Evolutionary conservation across 2,888 invertebrate species (phyloP), one percentile per base, ranked within the genome.

Genomic region (Zygaena filipendulae): DNA sequence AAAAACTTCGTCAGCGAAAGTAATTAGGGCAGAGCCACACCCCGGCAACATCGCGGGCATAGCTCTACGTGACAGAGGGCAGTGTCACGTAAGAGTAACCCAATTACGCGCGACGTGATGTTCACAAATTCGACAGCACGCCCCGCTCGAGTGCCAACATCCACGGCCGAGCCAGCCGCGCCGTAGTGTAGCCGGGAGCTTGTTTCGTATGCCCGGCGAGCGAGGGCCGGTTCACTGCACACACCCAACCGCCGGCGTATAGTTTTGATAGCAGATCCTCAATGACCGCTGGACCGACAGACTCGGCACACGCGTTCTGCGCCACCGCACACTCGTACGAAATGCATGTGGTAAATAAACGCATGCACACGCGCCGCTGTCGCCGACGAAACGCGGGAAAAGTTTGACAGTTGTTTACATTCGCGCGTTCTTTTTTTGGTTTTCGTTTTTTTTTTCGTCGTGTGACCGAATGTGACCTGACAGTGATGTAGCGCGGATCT

Each of bases 241-340:
- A 72, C 61, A 62, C 61, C 63, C 54, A 43, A 56, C 46, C 41
- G 44, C 44, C 43, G 63, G 60, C 63, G 69, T 66, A 60, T 64
- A 64, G 63, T 62, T 62, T 58, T 61, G 64, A 62, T 58, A 61
- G 60, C 64, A 59, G 61, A 62, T 66, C 47, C 53, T 83, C 84
- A 84, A 84, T 84, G 84, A 84, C 84, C 84, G 83, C 81, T 82
- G 81, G 83, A 82, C 83, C 82, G 82, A 79, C 75, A 69, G 72
- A 64, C 75, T 58, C 70, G 74, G 62, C 81, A 82, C 83, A 83
- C 83, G 83, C 81, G 82, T 72, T 52, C 52, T 46, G n/a, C 48
- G 53, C 53, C 49, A 42, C 32, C 33, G 32, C 35, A 36, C 47
- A 48, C 45, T 43, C 49, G 49, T 45, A 49, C 59, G 53, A 64